A percentile compares a stretch with the other conserved stretches of the same genome.
These are phyloP conservation scores for Ceraclea dissimilis DNA, from an alignment of 2,888 invertebrate genomes.

Conservation along the genomic window DNA sequence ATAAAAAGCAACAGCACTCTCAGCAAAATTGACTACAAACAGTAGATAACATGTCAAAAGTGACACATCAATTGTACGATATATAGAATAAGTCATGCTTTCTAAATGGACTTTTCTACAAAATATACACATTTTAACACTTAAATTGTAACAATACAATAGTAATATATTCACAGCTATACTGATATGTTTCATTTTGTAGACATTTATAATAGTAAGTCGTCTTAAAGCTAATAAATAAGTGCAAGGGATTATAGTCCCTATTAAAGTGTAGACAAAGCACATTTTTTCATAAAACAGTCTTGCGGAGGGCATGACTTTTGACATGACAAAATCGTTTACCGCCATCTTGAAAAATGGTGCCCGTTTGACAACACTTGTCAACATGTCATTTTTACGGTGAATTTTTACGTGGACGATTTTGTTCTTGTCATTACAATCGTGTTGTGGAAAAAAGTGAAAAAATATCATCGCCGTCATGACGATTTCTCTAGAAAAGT, in stretches of 20 bases:
- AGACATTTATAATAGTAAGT: background rate
- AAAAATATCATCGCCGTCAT: background rate
- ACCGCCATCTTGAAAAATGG: background rate
- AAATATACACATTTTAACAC: constrained; percentile 13
- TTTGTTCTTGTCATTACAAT: background rate
- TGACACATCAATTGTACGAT: background rate
- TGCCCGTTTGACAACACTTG: background rate
- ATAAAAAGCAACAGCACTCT: too few relatives aligned
- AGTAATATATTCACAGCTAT: constrained; percentile 22
- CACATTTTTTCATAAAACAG: constrained; percentile 20
- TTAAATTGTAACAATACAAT: constrained; percentile 10
- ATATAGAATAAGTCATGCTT: background rate
- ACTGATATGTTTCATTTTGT: constrained; percentile 20
- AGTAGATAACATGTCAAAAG: background rate
- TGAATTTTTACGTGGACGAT: background rate
- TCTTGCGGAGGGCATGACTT: constrained; percentile 13
- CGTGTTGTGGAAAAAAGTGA: constrained; percentile 4
- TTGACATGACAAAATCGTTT: background rate
- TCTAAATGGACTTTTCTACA: constrained; percentile 14
- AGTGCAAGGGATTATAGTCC: constrained; percentile 11
- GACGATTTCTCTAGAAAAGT: constrained; percentile 11
- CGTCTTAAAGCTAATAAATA: constrained; percentile 3
- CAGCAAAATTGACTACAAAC: constrained; percentile 19
- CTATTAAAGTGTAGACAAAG: constrained; percentile 16
- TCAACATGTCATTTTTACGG: background rate